Evolutionary conservation across 2,113 vertebrate species (phyloP), one percentile per base, ranked within the genome.

Genomic region (Lamprotornis superbus): DNA sequence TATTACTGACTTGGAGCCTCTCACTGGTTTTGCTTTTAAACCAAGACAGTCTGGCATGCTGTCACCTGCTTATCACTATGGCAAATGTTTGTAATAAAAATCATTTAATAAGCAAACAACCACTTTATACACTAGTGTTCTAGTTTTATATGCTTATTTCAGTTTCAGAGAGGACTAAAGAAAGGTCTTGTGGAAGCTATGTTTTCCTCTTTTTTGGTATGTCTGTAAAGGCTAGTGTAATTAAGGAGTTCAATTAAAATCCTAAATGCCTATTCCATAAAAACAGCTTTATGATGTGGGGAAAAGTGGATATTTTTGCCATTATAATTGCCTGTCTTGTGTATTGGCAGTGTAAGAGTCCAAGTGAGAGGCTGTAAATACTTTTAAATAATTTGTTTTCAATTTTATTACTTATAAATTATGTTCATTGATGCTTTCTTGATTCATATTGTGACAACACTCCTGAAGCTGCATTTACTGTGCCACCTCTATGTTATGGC

Each of bases 211-310:
- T 19, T 75, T 84, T 47, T 44, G 12, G 7, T 18, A 30, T 31
- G 16, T 50, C 46, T 91, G 39, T 46, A 69, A 82, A 76, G 15
- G 39, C n/a, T 85, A 56, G 9, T 40, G 12, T 47, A 85, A 86
- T 74, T 76, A 85, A 70, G 6, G 63, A 10, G 15, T 64, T 90
- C 95, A 80, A 81, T 88, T 25, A 88, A 59, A 93, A 89, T 74
- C 20, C n/a, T 52, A 85, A 85, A 74, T 37, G 37, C 19, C 80
- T 57, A 17, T 23, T 74, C 42, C 31, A 33, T 69, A 76, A 93
- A 89, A 80, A 69, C 6, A 85, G 8, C 46, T 76, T 85, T 85
- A 39, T 37, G 27, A 52, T 16, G 74, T 7, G 1, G 37, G 13
- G 20, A 68, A 74, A 83, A 73, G 12, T 30, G 8, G 1, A 30